Base-by-base conservation (phyloP, 2,888 invertebrate genomes). In the Trissoscelio sp. region DNA sequence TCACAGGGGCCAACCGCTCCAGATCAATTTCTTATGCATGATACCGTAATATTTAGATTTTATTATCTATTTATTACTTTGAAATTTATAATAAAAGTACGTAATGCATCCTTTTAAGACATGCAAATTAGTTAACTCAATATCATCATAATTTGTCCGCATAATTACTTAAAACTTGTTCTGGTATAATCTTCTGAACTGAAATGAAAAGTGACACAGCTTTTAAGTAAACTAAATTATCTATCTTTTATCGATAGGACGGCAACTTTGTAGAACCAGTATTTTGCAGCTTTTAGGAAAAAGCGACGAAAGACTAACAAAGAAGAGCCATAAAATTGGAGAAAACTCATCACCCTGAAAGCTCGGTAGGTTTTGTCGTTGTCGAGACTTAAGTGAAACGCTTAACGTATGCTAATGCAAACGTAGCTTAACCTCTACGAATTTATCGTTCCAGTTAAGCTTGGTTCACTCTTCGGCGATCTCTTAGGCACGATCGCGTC, bases 351-450 rank as follows among this genome's bases (percentile, higher is more conserved):
- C 82, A 66, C 67, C 22, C 44, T 69, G 60, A 81, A 80, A 78
- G 81, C 79, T 74, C 67, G 66, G 44, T 46, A 53, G 67, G 64
- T 66, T 79, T 66, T 34, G 31, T 51, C 69, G 74, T 73, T 66
- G 72, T 70, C 57, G 66, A 73, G 57, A 74, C 66, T 70, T 79
- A 79, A 79, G 74, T 75, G 69, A 77, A 80, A 83, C 79, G 81
- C 81, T 83, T 81, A 83, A 81, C 83, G 83, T 83, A 86, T 86
- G 84, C 81, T 85, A 86, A 85, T 84, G 77, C 79, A 72, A 73
- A 81, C 79, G 69, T 69, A 73, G 73, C 80, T 78, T 79, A 82
- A 79, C 77, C 81, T 83, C 74, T 11, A 53, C 75, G 72, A 83
- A 79, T 80, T 81, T 81, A 81, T 81, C 81, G 72, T 79, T 22